Conservation (phyloP, 2,113 vertebrate genomes). For the Pholis gunnellus region DNA sequence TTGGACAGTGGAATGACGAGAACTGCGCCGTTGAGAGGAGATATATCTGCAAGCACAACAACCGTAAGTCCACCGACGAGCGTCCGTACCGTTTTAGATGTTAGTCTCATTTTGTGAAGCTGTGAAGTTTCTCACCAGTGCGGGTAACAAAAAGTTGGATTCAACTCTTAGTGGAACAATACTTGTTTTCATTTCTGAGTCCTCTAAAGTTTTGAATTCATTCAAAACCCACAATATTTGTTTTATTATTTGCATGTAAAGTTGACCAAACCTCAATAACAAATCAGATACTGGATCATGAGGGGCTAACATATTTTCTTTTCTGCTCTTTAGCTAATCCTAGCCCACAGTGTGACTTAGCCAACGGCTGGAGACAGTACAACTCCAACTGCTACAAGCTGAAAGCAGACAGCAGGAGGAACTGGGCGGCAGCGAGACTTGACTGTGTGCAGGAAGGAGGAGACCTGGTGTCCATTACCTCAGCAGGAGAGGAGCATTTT, state of each 20-base stretch:
- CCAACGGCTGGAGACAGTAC: constrained; percentile 72
- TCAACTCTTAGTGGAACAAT: neutral
- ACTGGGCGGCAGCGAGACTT: constrained; percentile 75
- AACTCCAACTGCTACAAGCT: constrained; percentile 83
- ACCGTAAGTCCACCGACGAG: constrained; percentile 63
- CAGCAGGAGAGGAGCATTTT: constrained; percentile 74
- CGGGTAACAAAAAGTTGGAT: neutral
- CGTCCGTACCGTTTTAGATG: neutral
- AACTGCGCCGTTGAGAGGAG: constrained; percentile 62
- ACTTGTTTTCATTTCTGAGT: neutral
- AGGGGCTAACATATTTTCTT: neutral
- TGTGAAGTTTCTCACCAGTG: neutral
- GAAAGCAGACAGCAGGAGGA: constrained; percentile 62
- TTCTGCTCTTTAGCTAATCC: constrained; percentile 73
- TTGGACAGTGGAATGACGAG: constrained; percentile 83
- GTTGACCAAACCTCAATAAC: neutral
- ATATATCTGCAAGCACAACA: constrained; percentile 82
- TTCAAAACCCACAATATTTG: neutral
- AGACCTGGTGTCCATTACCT: constrained; percentile 81
- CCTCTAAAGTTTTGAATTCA: neutral
- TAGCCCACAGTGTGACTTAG: constrained; percentile 74
- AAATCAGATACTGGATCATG: neutral
- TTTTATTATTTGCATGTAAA: neutral
- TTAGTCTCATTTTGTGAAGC: neutral
- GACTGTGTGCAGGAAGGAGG: constrained; percentile 82